A percentile compares a stretch with the other conserved stretches of the same genome.
Conservation (phyloP, 2,113 vertebrate genomes). For the Callorhinus ursinus region DNA sequence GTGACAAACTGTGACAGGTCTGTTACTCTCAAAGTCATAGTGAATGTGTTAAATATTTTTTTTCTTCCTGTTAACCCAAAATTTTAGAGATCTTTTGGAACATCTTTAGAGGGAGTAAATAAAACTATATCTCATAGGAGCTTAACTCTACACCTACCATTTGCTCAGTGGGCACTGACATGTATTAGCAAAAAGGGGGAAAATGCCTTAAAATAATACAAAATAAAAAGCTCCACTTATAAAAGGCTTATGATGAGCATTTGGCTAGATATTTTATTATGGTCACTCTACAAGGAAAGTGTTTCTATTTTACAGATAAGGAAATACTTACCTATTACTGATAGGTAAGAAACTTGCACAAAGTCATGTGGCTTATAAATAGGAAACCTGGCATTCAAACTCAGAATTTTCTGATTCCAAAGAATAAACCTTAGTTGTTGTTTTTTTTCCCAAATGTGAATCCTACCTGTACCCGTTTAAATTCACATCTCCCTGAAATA, state of each 20-base stretch:
- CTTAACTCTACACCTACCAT: not conserved
- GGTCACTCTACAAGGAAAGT: not conserved
- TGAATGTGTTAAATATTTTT: not conserved
- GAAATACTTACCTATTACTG: not conserved
- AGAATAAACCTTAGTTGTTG: not conserved
- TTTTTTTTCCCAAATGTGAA: not conserved
- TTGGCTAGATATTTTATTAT: not conserved
- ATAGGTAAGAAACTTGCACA: not conserved
- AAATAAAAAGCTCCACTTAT: constrained; percentile 9
- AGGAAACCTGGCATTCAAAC: not conserved
- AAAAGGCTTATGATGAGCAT: not conserved
- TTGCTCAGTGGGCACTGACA: not conserved
- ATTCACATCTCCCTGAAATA: not conserved
- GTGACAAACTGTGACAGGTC: not conserved
- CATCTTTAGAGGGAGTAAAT: not conserved
- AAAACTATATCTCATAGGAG: not conserved
- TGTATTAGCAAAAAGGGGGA: not conserved
- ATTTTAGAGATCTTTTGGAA: not conserved
- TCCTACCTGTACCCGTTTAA: not conserved
- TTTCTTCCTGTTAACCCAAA: not conserved
- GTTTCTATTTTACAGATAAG: not conserved
- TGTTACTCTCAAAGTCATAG: not conserved
- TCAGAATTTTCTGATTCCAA: not conserved
- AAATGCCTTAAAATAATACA: not conserved
- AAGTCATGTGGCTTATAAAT: not conserved